Evolutionary conservation across 2,113 vertebrate genomes (phyloP).

Genomic region (Bolborhynchus lineola): DNA sequence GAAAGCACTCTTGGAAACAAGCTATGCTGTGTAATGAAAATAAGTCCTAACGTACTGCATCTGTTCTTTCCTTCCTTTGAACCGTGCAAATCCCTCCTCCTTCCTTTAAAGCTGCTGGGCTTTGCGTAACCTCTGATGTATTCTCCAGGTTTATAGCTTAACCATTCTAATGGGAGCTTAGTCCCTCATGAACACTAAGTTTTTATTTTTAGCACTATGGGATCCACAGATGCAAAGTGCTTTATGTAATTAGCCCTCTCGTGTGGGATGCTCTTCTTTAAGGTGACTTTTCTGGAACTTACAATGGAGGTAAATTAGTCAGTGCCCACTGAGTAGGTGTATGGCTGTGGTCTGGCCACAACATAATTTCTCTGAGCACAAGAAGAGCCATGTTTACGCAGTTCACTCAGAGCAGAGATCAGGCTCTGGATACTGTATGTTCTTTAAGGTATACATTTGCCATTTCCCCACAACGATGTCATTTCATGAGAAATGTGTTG

Average conservation of each 20-base stretch:
- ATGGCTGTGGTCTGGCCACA: neutral
- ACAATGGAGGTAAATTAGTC: neutral
- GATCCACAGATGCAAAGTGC: neutral
- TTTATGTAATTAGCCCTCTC: neutral
- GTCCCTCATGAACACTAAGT: neutral
- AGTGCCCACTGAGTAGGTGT: neutral
- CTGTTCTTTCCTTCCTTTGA: conserved; percentile 59
- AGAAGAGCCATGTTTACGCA: neutral
- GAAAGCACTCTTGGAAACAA: conserved; percentile 50
- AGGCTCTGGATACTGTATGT: neutral
- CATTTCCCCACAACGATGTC: neutral
- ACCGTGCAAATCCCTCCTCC: conserved; percentile 5
- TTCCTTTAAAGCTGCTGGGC: conserved; percentile 38
- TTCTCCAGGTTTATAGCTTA: conserved; percentile 41
- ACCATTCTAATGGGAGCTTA: neutral
- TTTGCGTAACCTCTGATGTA: conserved; percentile 2
- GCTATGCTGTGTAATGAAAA: neutral
- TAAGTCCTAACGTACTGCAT: neutral
- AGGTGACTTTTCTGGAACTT: neutral
- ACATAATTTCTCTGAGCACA: neutral
- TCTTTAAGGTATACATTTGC: neutral
- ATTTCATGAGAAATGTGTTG: neutral
- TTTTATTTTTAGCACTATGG: conserved; percentile 10
- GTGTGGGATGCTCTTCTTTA: neutral
- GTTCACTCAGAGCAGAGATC: neutral